Evolutionary conservation across 2,797 vertebrate species (phyloP).

Genomic region (Schizopygopsis pylzovi): DNA sequence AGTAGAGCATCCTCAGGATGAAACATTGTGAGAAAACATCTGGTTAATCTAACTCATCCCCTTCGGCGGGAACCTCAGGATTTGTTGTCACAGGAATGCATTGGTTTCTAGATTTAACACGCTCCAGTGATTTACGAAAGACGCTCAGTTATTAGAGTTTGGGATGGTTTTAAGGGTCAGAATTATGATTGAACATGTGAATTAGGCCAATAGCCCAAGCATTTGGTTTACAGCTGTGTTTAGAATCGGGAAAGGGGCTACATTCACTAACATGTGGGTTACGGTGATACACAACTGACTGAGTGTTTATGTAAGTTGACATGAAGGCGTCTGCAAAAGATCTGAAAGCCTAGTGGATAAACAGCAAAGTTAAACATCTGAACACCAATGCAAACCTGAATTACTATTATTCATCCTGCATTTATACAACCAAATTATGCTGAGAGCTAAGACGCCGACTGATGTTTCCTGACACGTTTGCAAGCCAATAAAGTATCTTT

Average conservation of each 20-base stretch:
- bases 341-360: neutral
- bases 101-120: constrained; percentile 9
- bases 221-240: constrained; percentile 47
- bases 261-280: constrained; percentile 34
- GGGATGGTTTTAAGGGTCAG: neutral
- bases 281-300: constrained; percentile 51
- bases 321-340: constrained; percentile 7
- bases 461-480: constrained; percentile 7
- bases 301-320: constrained; percentile 19
- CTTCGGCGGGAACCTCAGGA: neutral
- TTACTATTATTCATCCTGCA: constrained; percentile 30
- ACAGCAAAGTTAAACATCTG: constrained; percentile 16
- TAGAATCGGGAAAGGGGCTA: constrained; percentile 28
- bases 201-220: neutral
- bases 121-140: neutral
- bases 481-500: neutral
- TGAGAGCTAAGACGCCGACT: neutral
- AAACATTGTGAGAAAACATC: neutral
- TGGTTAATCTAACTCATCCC: constrained; percentile 1
- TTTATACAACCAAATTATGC: constrained; percentile 10
- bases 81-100: neutral
- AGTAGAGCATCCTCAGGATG: neutral
- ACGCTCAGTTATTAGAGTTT: neutral
- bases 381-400: constrained; percentile 30
- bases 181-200: constrained; percentile 19